Base-by-base conservation (phyloP, 30 jellyfish, hydroid and myxozoan genomes). In the Morbakka virulenta region DNA sequence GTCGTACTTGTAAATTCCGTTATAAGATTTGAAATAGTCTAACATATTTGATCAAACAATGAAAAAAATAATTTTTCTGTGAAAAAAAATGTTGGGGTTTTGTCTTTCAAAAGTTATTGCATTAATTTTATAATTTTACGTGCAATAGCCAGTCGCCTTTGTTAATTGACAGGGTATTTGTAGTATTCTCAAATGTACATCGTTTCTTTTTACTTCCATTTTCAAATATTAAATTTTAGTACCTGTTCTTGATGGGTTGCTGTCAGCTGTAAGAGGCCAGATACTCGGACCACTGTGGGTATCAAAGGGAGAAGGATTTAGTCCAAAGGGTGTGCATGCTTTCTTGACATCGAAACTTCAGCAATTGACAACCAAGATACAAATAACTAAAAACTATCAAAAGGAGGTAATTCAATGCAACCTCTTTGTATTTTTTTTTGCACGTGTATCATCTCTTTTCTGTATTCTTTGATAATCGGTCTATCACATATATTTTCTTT, bases 251-350 rank as follows among this genome's bases (percentile, higher is more conserved):
- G 90, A 49, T 4, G 76, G 67, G n/a, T 32, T 62, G 48, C 63
- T 74, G 35, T 89, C 76, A 52, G 72, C 87, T 47, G 21, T 78
- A 26, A 35, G 75, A 17, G 87, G 96, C 52, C 31, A 20, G 36
- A 61, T 76, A 32, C 47, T 76, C 11, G 97, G 97, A 3, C 97
- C 97, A 4, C 74, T 89, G 1, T 89, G 97, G 97, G 96, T 77
- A 11, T 35, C 96, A 1, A 89, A 64, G 51, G 97, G 97, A 11
- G 97, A 89, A 33, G 34, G 61, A 21, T 89, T 89, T 62, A 83
- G 95, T 65, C 95, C 97, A 11, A 75, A 72, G 13, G 97, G 97
- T 0, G 86, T 95, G 11, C 72, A 63, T 50, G 86, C 71, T 28
- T 83, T 70, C 52, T 32, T 83, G 30, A 24, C 48, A 50, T 31